Evolutionary conservation across 2,797 vertebrate species (phyloP).

Genomic region (Perodicticus potto): DNA sequence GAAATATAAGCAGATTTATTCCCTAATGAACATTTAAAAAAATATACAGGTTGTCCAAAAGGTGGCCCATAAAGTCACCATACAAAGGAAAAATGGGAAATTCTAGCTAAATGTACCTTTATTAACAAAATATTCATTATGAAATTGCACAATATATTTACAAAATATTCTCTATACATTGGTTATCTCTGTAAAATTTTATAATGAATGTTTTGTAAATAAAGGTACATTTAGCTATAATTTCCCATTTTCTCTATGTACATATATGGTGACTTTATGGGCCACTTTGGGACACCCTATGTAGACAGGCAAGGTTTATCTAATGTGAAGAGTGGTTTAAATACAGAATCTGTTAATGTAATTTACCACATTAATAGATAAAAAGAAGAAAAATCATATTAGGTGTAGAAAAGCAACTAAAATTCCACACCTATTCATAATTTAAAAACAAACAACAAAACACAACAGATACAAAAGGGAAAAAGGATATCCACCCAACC

Average conservation of each 20-base stretch:
- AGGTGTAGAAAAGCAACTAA: conserved; percentile 23
- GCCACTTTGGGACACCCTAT: too few relatives aligned
- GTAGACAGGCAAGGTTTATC: background rate
- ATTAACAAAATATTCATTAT: too few relatives aligned
- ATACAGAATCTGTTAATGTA: conserved; percentile 4
- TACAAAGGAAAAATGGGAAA: too few relatives aligned
- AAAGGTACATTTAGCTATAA: too few relatives aligned
- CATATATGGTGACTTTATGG: too few relatives aligned
- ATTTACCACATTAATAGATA: conserved; percentile 53
- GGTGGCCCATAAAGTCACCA: too few relatives aligned
- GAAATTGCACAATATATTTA: too few relatives aligned
- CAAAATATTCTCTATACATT: too few relatives aligned
- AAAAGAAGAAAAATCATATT: conserved; percentile 46
- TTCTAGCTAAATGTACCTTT: too few relatives aligned
- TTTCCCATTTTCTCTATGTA: too few relatives aligned
- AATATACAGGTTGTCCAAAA: background rate
- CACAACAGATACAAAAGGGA: background rate
- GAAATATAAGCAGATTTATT: conserved; percentile 51
- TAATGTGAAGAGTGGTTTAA: conserved; percentile 45
- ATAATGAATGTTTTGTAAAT: too few relatives aligned
- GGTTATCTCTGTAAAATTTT: too few relatives aligned
- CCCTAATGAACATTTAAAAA: background rate
- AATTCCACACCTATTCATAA: conserved; percentile 10
- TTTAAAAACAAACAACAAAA: conserved; percentile 58
- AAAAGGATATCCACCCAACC: conserved; percentile 41